Evolutionary conservation across 2,113 vertebrate genomes (phyloP).

Genomic region (Sinocyclocheilus anshuiensis): DNA sequence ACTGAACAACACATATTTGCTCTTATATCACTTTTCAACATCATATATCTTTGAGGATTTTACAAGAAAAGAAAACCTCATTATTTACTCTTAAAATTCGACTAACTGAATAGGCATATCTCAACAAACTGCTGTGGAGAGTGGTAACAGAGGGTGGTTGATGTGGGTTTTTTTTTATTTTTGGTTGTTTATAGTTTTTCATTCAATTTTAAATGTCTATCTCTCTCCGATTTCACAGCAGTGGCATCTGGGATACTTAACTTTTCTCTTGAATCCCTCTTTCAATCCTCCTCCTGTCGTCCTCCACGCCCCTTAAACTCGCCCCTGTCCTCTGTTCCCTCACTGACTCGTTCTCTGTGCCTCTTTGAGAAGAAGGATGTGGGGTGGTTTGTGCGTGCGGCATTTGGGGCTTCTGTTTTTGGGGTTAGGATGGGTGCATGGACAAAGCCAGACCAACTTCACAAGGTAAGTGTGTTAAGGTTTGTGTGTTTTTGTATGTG

Average conservation of each 20-base stretch:
- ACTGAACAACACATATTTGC: not conserved
- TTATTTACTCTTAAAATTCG: not conserved
- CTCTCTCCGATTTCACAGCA: not conserved
- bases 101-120: not conserved
- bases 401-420: too few species aligned
- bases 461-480: too few species aligned
- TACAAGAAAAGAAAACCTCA: not conserved
- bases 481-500: slow-evolving; percentile 7
- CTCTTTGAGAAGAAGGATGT: slow-evolving; percentile 64
- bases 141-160: not conserved
- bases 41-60: not conserved
- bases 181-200: not conserved
- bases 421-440: too few species aligned
- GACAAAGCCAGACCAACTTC: slow-evolving; percentile 64
- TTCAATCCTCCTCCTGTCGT: slow-evolving; percentile 45
- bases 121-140: not conserved
- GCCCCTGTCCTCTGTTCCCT: slow-evolving; percentile 51
- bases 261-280: slow-evolving; percentile 3
- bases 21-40: not conserved
- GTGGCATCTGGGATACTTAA: slow-evolving; percentile 46
- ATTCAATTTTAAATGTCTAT: not conserved
- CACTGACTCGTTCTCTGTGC: slow-evolving; percentile 41
- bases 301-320: slow-evolving; percentile 54
- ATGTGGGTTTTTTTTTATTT: not conserved
- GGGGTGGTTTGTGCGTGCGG: slow-evolving; percentile 55